phyloP scores from a whole-genome alignment of 2,113 vertebrate species.

The Psophia crepitans region DNA sequence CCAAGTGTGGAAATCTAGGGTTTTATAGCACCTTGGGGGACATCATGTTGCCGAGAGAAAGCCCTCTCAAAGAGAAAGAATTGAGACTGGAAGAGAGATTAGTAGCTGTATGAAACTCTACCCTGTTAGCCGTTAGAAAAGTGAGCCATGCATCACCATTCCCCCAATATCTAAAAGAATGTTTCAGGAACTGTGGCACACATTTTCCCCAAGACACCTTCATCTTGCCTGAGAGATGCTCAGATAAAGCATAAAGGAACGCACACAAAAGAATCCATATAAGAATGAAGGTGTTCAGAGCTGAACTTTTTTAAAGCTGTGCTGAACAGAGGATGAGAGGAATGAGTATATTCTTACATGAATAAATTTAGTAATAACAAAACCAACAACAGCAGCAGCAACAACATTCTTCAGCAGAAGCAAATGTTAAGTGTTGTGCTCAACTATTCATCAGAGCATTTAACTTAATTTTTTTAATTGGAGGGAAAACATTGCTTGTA shows the following conservation, averaged over 20 bases:
- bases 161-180: not conserved
- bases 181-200: not conserved
- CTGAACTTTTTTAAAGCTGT: not conserved
- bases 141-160: not conserved
- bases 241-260: not conserved
- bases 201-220: not conserved
- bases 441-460: not conserved
- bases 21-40: not conserved
- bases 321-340: not conserved
- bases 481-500: not conserved
- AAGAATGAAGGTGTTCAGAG: not conserved
- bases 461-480: not conserved
- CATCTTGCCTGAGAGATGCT: not conserved
- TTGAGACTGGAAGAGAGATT: not conserved
- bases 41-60: not conserved
- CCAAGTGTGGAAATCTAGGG: not conserved
- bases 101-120: not conserved
- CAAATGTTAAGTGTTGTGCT: not conserved
- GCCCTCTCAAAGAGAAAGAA: not conserved
- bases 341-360: not conserved
- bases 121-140: not conserved
- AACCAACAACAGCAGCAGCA: not conserved
- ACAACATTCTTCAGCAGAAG: not conserved
- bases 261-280: fast-evolving
- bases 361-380: not conserved